Conservation (phyloP, 1,140 invertebrate genomes). For the Patella vulgata region DNA sequence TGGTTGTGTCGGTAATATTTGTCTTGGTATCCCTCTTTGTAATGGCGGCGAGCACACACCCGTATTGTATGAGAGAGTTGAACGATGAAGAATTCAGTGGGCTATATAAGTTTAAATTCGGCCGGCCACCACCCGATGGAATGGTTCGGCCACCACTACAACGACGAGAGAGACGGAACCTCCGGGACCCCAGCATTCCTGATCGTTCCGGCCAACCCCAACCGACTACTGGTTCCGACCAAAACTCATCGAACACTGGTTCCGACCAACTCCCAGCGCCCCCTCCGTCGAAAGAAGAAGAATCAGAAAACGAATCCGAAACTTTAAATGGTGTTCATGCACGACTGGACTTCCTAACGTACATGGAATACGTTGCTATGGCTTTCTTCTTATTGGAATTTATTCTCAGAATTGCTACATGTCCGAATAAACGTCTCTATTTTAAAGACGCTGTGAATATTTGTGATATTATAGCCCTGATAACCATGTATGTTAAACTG, state of each 20-base stretch:
- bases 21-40: conserved; percentile 31
- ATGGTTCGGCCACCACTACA: neutral
- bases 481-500: conserved; percentile 19
- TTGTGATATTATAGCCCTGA: conserved; percentile 95
- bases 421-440: conserved; percentile 63
- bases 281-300: too few relatives aligned
- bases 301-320: conserved; percentile 12
- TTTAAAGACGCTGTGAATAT: conserved; percentile 92
- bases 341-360: conserved; percentile 17
- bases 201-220: neutral
- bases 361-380: conserved; percentile 60
- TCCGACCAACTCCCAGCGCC: conserved; percentile 2
- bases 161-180: neutral
- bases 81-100: conserved; percentile 17
- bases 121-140: too few relatives aligned
- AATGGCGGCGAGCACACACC: conserved; percentile 32
- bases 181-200: neutral
- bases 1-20: conserved; percentile 30
- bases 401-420: conserved; percentile 49
- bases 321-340: conserved; percentile 6
- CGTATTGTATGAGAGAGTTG: conserved; percentile 26
- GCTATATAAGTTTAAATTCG: too few relatives aligned
- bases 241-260: conserved; percentile 2
- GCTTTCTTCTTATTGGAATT: conserved; percentile 65
- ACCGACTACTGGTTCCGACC: conserved; percentile 4